phyloP scores from a whole-genome alignment of 2,888 invertebrate species.

The Phyllotreta striolata region DNA sequence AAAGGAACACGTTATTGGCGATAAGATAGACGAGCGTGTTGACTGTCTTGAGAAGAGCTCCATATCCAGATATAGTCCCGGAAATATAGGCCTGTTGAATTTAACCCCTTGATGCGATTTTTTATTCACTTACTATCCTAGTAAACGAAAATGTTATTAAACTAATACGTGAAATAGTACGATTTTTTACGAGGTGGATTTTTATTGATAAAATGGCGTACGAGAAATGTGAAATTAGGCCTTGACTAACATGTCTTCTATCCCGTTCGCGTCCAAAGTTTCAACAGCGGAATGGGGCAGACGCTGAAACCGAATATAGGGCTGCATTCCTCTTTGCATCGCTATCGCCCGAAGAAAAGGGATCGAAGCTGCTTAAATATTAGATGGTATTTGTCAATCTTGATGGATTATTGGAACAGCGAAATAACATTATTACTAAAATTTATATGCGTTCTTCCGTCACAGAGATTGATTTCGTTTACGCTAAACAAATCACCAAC shows the following conservation, averaged over 20 bases:
- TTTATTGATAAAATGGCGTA: constrained; percentile 2
- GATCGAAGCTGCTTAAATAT: constrained; percentile 41
- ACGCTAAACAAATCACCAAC: constrained; percentile 25
- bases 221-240: constrained; percentile 2
- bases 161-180: too few relatives aligned
- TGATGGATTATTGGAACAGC: constrained; percentile 46
- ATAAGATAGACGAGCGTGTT: constrained; percentile 57
- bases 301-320: constrained; percentile 31
- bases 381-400: constrained; percentile 55
- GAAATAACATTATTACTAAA: constrained; percentile 38
- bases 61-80: constrained; percentile 43
- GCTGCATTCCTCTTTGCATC: constrained; percentile 46
- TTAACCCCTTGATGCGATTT: not conserved
- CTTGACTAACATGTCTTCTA: constrained; percentile 18
- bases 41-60: constrained; percentile 48
- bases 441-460: constrained; percentile 35
- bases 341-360: constrained; percentile 37
- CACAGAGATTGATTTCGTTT: constrained; percentile 31
- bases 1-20: constrained; percentile 57
- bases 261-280: constrained; percentile 38
- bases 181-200: not conserved
- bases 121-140: not conserved
- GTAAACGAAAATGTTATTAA: not conserved
- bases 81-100: not conserved
- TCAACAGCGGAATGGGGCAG: constrained; percentile 27